Base-by-base conservation (phyloP, 2,113 vertebrate genomes). In the Pantherophis guttatus region DNA sequence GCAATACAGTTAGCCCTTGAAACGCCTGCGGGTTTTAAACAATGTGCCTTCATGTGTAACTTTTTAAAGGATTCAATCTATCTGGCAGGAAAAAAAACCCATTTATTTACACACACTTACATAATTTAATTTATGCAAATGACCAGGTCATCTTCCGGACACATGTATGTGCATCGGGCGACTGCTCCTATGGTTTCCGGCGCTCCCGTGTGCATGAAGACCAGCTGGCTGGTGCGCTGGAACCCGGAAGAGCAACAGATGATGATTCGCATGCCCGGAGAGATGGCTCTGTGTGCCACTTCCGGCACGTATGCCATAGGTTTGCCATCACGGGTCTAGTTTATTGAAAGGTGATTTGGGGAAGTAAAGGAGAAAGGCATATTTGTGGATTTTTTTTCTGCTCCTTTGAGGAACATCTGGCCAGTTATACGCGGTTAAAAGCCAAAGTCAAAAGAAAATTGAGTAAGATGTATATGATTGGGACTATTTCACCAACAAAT, bases 51-150 rank as follows among this genome's bases (percentile, higher is more conserved):
- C 1, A 13, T 39, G 2, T 39, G 2, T 85, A 29, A 21, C 21
- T 10, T 29, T 57, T 86, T 26, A 15, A 52, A 92, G 53, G 50
- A 70, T 65, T 44, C 58, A 75, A 9, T 70, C 52, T 88, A 8
- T 44, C 59, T 55, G n/a, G 24, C 65, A 44, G n/a, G 24, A 26
- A 91, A n/a, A 54, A 23, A 86, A 48, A 52, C n/a, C 39, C 59
- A 44, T 88, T 44, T 23, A 88, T 88, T 92, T 92, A 59, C 86
- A 92, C 88, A 50, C 39, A 54, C 58, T 92, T 92, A 92, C 62
- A 86, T 62, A 44, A 54, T 88, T 65, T 92, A 92, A 92, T 48
- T 33, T 39, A 92, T 75, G 50, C 86, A 48, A 48, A 48, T 4
- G 44, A 48, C 44, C 44, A 48, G 44, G 44, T 48, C 44, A 48